These are phyloP conservation scores for Lepidocolaptes lacrymiger DNA, from an alignment of 2,797 vertebrate genomes.

Conservation along the genomic window DNA sequence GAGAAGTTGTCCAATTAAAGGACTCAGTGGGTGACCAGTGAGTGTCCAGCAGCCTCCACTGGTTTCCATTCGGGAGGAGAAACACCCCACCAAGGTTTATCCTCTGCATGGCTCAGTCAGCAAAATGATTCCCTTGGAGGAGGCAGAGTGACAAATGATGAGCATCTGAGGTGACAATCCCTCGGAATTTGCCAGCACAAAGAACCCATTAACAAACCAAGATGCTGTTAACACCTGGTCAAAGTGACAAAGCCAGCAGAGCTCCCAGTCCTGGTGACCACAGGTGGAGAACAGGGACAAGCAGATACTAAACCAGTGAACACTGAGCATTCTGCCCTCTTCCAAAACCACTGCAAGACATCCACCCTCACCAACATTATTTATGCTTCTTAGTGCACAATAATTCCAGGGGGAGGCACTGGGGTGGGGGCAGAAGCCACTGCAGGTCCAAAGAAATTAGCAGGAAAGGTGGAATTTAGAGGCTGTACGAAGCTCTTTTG, in stretches of 20 bases:
- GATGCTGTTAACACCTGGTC: not conserved
- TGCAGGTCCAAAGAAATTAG: not conserved
- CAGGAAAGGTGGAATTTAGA: not conserved
- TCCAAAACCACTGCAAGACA: not conserved
- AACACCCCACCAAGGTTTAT: not conserved
- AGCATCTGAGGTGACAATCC: not conserved
- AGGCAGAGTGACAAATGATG: not conserved
- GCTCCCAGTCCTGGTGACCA: not conserved
- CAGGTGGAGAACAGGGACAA: not conserved
- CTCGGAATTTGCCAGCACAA: not conserved
- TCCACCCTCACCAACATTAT: not conserved
- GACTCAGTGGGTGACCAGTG: fast-evolving
- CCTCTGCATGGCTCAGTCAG: not conserved
- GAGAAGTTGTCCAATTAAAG: not conserved
- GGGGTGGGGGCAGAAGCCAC: not conserved
- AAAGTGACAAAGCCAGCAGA: not conserved
- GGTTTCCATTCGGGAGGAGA: not conserved
- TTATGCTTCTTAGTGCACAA: not conserved
- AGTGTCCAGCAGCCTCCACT: not conserved
- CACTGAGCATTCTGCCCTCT: not conserved
- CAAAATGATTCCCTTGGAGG: not conserved
- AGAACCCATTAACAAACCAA: not conserved
- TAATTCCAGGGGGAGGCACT: not conserved
- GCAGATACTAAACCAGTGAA: not conserved
- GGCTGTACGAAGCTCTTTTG: not conserved